These are phyloP conservation scores for Oasisia sp. DNA, from an alignment of 2,888 invertebrate genomes.

Conservation along the genomic window DNA sequence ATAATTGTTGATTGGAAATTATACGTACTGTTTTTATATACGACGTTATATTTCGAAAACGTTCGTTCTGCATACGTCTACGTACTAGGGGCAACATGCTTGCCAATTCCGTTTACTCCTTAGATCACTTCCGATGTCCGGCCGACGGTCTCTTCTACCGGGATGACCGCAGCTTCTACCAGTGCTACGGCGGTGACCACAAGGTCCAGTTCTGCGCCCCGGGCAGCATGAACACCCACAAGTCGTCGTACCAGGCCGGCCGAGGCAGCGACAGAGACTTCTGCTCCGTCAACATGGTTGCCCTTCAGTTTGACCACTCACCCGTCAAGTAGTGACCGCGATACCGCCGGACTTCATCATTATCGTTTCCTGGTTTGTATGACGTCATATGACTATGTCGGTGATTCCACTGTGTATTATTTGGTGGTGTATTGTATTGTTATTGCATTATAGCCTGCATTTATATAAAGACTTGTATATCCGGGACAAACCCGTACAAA, in stretches of 20 bases:
- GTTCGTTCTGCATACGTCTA: background rate
- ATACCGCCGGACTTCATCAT: background rate
- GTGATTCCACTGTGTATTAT: background rate
- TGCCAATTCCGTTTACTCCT: background rate
- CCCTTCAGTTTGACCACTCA: background rate
- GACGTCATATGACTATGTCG: background rate
- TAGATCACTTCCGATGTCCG: background rate
- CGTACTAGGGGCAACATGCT: no score
- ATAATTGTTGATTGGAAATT: no score
- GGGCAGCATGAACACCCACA: background rate
- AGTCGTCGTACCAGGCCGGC: background rate
- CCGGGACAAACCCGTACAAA: no score
- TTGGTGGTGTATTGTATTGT: no score
- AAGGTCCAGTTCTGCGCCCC: background rate
- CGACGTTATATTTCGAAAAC: background rate
- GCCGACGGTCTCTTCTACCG: background rate
- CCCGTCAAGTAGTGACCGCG: background rate
- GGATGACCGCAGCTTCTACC: slow-evolving; percentile 4
- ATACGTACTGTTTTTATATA: background rate
- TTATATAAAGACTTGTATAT: no score
- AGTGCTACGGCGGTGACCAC: background rate
- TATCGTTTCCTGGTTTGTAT: background rate
- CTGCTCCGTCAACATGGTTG: background rate
- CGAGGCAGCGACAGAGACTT: background rate
- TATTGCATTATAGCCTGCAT: no score